Base-by-base conservation (phyloP, 2,888 invertebrate genomes). In the Odiellus spinosus region DNA sequence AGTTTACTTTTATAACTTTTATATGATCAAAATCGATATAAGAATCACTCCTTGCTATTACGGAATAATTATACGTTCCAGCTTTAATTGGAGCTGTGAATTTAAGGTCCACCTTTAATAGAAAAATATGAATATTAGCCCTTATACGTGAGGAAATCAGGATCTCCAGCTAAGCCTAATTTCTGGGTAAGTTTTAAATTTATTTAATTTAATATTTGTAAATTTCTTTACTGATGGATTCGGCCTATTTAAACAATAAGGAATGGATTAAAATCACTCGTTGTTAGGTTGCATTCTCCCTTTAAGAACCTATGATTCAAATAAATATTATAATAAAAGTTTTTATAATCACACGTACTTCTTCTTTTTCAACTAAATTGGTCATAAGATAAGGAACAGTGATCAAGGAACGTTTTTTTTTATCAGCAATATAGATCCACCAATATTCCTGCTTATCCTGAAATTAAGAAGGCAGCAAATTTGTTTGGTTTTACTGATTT, bases 351-450 rank as follows among this genome's bases (percentile, higher is more conserved):
- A 18, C 5, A 40, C 32, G 39, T 54, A 93, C 80, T 71, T 88
- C 88, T 70, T 91, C 90, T 58, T 77, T 71, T 60, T 80, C 77
- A 40, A 87, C 82, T 51, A 99, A 76, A 65, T 86, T 87, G 46
- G 95, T 95, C 52, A 96, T 80, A 63, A 91, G 83, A 63, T 84
- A 82, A 38, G 96, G 95, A 56, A 87, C 82, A 43, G 95, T 88
- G 56, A 95, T 76, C 58, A 99, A 70, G 52, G 84, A 82, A 63
- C 80, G 81, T 56, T 83, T 84, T 69, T 90, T 95, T 59, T 87
- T 78, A 71, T 99, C 96, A 68, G 86, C 85, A 58, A 98, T 82
- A 67, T 96, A 98, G 55, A 95, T 82, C 95, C 96, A 99, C 96
- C 98, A 99, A 70, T 84, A 95, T 68, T 99, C 98, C 65, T 93